Base-by-base conservation (phyloP, 2,113 vertebrate genomes). In the Microtus richardsoni region DNA sequence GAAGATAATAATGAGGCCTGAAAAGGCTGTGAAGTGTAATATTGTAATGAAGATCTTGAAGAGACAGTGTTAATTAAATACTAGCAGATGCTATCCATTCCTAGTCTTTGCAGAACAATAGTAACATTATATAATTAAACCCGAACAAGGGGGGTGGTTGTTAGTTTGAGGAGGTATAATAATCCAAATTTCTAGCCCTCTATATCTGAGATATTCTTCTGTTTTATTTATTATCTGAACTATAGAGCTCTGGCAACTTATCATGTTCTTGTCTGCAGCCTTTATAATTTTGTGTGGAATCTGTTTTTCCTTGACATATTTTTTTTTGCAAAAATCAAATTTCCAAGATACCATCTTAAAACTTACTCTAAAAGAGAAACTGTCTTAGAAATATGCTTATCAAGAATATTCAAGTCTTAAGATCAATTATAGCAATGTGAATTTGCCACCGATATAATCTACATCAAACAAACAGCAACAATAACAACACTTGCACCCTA, bases 351-450 rank as follows among this genome's bases (percentile, higher is more conserved):
- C 5, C 4, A 60, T 80, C 16, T 58, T 93, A 88, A 95, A 96
- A 93, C 91, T 93, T 87, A 41, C 16, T 86, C 14, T 71, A 85
- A n/a, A 93, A 88, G 41, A 22, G 22, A 96, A 94, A 89, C 83
- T 77, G 5, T 91, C 58, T 94, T 95, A 22, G 28, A 87, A 93
- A 90, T 39, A 26, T 87, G 24, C 71, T 93, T 94, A 74, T 54
- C 47, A 83, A 74, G 39, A 91, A 89, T 88, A 13, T 33, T 54
- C 47, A 33, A 74, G 6, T 91, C 30, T 92, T 41, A 93, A 77
- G 89, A 92, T 52, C 58, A 58, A 54, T 71, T 19, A 89, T 39
- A 83, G 52, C 30, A 70, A 78, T 74, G 11, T 0, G 52, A 30
- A 82, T 91, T 78, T 85, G 52, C 62, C 68, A 88, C 9, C 78